A percentile compares a stretch with the other conserved stretches of the same genome.
phyloP scores from a whole-genome alignment of 2,113 vertebrate species.

The Peromyscus leucopus region DNA sequence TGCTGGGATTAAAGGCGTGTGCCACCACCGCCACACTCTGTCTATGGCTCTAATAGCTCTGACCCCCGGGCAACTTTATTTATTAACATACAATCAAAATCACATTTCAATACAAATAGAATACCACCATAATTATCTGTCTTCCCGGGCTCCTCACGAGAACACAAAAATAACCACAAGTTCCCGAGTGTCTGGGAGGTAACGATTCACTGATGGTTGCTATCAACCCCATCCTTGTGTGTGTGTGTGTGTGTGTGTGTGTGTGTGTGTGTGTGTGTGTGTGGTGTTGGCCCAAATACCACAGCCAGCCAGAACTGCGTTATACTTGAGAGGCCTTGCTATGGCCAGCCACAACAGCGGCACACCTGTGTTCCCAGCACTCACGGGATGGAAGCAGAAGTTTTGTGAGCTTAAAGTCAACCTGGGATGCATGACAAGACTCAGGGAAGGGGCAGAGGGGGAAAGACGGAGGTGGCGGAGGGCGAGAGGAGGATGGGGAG shows the following conservation, averaged over 20 bases:
- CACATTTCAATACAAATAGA: too few relatives aligned
- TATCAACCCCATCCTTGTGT: not conserved
- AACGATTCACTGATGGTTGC: not conserved
- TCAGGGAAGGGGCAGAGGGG: too few relatives aligned
- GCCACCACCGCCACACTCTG: too few relatives aligned
- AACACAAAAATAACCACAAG: not conserved
- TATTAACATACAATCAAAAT: too few relatives aligned
- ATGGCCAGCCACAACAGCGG: not conserved
- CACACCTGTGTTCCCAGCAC: not conserved
- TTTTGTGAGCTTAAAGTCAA: not conserved
- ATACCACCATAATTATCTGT: not conserved
- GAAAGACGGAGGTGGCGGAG: not conserved
- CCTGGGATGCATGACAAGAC: not conserved
- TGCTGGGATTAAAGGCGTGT: too few relatives aligned
- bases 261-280: not conserved
- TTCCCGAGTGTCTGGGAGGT: not conserved
- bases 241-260: not conserved
- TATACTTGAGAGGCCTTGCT: not conserved
- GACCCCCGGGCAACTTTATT: too few relatives aligned
- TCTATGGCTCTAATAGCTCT: too few relatives aligned
- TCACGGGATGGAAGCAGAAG: not conserved
- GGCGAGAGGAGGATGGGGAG: not conserved
- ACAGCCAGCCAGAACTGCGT: not conserved
- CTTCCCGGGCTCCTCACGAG: not conserved
- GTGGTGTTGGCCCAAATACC: not conserved